A percentile compares a stretch with the other conserved stretches of the same genome.
Evolutionary conservation across 53 echinoderm and acorn worm species (phyloP).

Genomic region (Zoroaster sp.): DNA sequence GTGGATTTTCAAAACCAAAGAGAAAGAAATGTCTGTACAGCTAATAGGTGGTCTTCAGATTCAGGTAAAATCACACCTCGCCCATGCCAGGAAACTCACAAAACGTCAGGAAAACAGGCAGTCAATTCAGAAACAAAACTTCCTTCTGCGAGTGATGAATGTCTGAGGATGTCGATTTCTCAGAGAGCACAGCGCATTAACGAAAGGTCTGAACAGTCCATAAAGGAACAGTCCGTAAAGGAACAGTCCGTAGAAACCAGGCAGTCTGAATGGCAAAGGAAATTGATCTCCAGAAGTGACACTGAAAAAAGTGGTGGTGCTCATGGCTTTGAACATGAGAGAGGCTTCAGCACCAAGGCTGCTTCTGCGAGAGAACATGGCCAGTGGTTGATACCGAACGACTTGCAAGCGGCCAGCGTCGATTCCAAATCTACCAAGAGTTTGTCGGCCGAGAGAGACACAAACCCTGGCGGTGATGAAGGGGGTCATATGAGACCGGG

Average conservation of each 20-base stretch:
- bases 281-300: too few relatives aligned
- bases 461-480: neutral
- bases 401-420: neutral
- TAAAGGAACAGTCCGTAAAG: neutral
- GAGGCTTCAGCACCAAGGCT: too few relatives aligned
- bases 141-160: neutral
- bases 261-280: too few relatives aligned
- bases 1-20: neutral
- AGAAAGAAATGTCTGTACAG: neutral
- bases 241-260: neutral
- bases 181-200: neutral
- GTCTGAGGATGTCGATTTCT: neutral
- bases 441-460: neutral
- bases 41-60: too few relatives aligned
- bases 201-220: neutral
- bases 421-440: neutral
- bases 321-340: too few relatives aligned
- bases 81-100: neutral
- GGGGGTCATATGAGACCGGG: neutral
- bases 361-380: neutral
- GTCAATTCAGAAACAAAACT: neutral
- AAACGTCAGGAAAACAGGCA: neutral
- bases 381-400: too few relatives aligned
- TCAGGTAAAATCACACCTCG: neutral
- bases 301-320: neutral